Percentiles rank a stretch among this genome's conserved stretches.
Conservation (phyloP, 2,888 invertebrate species). For the Drosophila merina region DNA sequence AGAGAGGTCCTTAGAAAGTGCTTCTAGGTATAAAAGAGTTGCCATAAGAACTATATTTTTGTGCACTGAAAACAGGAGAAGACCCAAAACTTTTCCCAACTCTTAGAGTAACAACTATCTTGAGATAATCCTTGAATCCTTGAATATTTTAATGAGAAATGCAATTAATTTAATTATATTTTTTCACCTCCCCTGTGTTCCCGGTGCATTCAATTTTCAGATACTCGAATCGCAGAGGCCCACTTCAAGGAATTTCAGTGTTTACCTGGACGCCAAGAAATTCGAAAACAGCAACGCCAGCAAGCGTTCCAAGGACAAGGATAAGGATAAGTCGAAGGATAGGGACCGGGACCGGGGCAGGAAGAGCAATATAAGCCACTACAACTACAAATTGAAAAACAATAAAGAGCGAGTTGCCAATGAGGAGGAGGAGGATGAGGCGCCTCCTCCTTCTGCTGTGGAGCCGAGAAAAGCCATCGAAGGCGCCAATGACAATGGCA, state of each 20-base stretch:
- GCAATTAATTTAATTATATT: conserved; percentile 22
- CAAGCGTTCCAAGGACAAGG: conserved; percentile 14
- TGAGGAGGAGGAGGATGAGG: neutral
- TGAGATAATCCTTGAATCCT: no score
- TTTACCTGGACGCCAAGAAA: conserved; percentile 50
- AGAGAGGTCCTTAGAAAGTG: neutral
- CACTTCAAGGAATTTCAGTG: conserved; percentile 70
- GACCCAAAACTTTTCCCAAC: no score
- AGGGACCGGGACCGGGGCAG: conserved; percentile 14
- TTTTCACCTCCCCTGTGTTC: no score
- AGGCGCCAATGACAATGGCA: no score
- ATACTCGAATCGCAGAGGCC: conserved; percentile 80
- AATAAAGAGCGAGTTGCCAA: conserved; percentile 48
- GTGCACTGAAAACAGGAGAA: neutral
- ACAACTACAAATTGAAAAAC: conserved; percentile 68
- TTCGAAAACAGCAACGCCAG: conserved; percentile 37
- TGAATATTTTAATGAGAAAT: no score
- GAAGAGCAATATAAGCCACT: conserved; percentile 44
- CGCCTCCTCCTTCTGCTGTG: neutral
- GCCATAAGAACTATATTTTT: neutral
- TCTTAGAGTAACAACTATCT: no score
- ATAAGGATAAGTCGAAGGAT: conserved; percentile 2
- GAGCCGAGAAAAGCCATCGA: neutral
- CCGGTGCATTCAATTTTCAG: conserved; percentile 45
- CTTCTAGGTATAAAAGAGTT: neutral